A percentile compares a stretch with the other conserved stretches of the same genome.
Conservation (phyloP, 2,113 vertebrate species). For the Nibea coibor region DNA sequence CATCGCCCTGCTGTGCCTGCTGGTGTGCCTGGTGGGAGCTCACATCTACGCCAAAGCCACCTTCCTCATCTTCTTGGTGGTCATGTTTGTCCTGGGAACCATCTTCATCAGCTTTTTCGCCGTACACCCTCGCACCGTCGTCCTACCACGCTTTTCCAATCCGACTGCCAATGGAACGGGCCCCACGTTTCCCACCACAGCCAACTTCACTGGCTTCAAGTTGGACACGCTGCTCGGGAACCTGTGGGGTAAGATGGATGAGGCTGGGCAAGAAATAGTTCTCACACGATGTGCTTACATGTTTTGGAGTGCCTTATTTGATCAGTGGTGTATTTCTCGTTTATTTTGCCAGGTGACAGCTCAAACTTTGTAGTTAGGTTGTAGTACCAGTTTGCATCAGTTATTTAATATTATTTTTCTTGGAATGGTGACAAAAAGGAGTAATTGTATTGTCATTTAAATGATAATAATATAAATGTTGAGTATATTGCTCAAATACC, state of each 20-base stretch:
- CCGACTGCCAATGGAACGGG: slow-evolving; percentile 28
- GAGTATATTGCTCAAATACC: neutral
- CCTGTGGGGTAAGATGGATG: slow-evolving; percentile 81
- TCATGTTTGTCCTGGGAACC: slow-evolving; percentile 86
- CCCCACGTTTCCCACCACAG: slow-evolving; percentile 38
- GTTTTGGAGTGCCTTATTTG: neutral
- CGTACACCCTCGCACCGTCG: slow-evolving; percentile 74
- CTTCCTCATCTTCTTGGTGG: slow-evolving; percentile 92
- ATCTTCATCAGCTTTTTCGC: slow-evolving; percentile 91
- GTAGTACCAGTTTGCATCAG: neutral
- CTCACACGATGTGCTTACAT: neutral
- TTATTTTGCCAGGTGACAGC: neutral
- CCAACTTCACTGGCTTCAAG: slow-evolving; percentile 90
- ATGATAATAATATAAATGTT: neutral
- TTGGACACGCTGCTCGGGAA: slow-evolving; percentile 87
- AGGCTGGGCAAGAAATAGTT: neutral
- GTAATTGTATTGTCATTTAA: neutral
- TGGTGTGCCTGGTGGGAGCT: slow-evolving; percentile 91
- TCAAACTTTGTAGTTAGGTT: neutral
- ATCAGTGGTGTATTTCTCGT: neutral
- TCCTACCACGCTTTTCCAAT: slow-evolving; percentile 65
- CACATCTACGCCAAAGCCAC: slow-evolving; percentile 92
- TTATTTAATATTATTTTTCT: neutral
- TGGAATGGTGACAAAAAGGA: neutral
- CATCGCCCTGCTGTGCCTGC: slow-evolving; percentile 87